Evolutionary conservation across 2,797 vertebrate genomes (phyloP).

Genomic region (Alectoris magna): DNA sequence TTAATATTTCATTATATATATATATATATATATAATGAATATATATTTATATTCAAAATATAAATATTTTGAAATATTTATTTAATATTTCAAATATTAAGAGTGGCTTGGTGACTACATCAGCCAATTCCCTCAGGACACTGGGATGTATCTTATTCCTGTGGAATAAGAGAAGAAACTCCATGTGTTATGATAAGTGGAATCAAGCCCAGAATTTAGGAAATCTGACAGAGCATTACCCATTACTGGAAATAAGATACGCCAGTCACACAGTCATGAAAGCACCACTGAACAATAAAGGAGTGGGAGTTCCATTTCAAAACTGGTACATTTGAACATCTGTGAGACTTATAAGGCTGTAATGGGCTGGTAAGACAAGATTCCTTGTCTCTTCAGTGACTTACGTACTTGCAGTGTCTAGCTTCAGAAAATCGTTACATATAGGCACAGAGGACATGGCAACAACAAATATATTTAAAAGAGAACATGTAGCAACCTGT

Average conservation of each 20-base stretch:
- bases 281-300: neutral
- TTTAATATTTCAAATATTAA: too few species aligned
- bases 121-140: too few species aligned
- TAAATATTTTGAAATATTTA: too few species aligned
- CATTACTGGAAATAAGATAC: conserved; percentile 18
- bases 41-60: too few species aligned
- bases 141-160: neutral
- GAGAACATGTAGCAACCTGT: conserved; percentile 33
- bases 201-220: neutral
- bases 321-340: conserved; percentile 63
- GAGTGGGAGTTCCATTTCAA: conserved; percentile 51
- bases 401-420: conserved; percentile 54
- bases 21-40: too few species aligned
- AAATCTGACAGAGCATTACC: neutral
- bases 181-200: neutral
- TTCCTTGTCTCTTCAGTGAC: conserved; percentile 52
- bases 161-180: neutral
- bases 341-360: conserved; percentile 54
- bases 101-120: too few species aligned
- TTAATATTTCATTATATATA: too few species aligned
- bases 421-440: conserved; percentile 29
- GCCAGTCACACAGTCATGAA: neutral
- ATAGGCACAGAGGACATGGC: conserved; percentile 29
- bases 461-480: conserved; percentile 11
- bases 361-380: conserved; percentile 54